Evolutionary conservation across 2,797 vertebrate genomes (phyloP).

Genomic region (Gymnocypris eckloni): DNA sequence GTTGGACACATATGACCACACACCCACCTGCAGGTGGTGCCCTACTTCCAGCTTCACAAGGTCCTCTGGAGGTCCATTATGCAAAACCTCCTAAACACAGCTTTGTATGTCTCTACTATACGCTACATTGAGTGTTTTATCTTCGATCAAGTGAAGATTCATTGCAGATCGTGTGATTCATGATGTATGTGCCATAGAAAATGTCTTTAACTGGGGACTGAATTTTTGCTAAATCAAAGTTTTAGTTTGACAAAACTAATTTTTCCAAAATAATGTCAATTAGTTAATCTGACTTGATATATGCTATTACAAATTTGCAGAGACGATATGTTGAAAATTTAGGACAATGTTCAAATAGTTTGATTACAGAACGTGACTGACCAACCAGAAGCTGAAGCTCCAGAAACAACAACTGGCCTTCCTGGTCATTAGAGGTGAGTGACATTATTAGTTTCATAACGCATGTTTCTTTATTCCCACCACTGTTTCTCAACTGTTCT

Average conservation of each 20-base stretch:
- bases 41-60: neutral
- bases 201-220: neutral
- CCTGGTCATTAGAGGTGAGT: neutral
- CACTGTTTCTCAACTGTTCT: neutral
- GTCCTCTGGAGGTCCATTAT: neutral
- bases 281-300: neutral
- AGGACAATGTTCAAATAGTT: neutral
- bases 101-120: too few species aligned
- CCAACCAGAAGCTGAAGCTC: neutral
- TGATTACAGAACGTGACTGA: neutral
- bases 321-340: neutral
- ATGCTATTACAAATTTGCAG: neutral
- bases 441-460: slow-evolving; percentile 20
- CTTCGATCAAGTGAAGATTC: neutral
- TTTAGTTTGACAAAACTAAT: neutral
- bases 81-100: neutral
- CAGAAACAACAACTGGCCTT: neutral
- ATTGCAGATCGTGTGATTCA: neutral
- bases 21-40: neutral
- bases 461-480: slow-evolving; percentile 5
- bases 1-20: neutral
- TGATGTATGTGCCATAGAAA: neutral
- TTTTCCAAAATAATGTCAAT: neutral
- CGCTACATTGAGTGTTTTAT: neutral
- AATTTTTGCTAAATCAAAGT: neutral